Conservation (phyloP, 2,113 vertebrate genomes). For the Periophthalmus modestus region DNA sequence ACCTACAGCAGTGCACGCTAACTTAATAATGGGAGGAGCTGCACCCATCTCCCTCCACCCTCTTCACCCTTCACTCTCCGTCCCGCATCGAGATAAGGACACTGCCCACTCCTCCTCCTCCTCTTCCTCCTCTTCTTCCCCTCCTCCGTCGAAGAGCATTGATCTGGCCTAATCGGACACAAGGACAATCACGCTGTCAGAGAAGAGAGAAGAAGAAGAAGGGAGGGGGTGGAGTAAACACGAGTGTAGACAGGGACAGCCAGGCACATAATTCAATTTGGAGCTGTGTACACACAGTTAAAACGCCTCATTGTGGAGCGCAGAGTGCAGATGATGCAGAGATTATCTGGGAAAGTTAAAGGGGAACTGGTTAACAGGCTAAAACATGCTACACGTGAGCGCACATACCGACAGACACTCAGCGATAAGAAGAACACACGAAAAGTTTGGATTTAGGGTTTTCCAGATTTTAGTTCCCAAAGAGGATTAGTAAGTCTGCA, state of each 20-base stretch:
- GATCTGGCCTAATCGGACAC: constrained; percentile 74
- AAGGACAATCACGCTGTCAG: constrained; percentile 76
- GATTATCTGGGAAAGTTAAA: not conserved
- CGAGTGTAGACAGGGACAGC: constrained; percentile 13
- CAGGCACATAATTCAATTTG: constrained; percentile 56
- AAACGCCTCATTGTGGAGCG: constrained; percentile 19
- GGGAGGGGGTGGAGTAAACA: not conserved
- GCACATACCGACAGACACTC: not conserved
- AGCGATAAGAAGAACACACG: not conserved
- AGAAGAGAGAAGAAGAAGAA: not conserved
- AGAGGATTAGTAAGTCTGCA: too few relatives aligned
- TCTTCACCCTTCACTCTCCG: constrained; percentile 17
- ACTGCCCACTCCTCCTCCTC: constrained; percentile 41
- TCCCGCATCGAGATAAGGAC: constrained; percentile 45
- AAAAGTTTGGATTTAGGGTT: not conserved
- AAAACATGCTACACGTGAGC: not conserved
- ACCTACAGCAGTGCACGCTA: constrained; percentile 74
- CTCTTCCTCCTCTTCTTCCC: constrained; percentile 25
- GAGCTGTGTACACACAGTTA: constrained; percentile 36
- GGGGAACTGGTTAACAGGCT: not conserved
- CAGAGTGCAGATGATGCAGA: constrained; percentile 10
- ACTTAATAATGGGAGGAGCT: constrained; percentile 81
- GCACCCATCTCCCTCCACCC: constrained; percentile 59
- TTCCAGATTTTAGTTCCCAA: too few relatives aligned
- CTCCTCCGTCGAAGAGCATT: constrained; percentile 59